Evolutionary conservation across 1,140 invertebrate species (phyloP), one percentile per base, ranked within the genome.

Genomic region (Drosophila ohnishii): DNA sequence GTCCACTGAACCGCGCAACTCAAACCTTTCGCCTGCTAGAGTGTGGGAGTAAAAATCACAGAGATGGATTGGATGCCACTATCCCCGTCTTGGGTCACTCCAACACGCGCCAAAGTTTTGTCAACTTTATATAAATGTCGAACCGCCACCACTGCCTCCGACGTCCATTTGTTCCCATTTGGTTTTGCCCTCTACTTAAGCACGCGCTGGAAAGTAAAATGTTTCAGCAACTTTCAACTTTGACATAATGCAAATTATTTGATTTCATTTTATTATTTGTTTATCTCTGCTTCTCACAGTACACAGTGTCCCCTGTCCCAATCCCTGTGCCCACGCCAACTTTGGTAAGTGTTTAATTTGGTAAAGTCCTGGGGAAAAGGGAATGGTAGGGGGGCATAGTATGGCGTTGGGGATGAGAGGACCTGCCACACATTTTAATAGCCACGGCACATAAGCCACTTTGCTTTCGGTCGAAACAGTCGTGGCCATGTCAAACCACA

Each of bases 211-310:
- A 48, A 71, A 48, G 42, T 42, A 61, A 75, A 83, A 83, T 47
- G 59, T 75, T 78, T 73, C 55, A 50, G 64, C 75, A 78, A 83
- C 65, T 79, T 75, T 83, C 80, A 84, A 84, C 75, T 85, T 80
- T 84, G 56, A 83, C 45, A 75, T 76, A 77, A 84, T 80, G 78
- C 77, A 84, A 84, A 85, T 84, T 77, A 85, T 85, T 70, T 80
- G 72, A 84, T 84, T 84, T 83, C 81, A 64, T 76, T 80, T 83
- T 50, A 83, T 82, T 80, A 76, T 83, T 79, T 72, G 59, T 75
- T 62, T 69, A 73, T 75, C 64, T 73, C 57, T 44, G 53, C 45
- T 13, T 44, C 50, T 13, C 51, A 6, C 13, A 14, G 32, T 51
- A 11, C 25, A 28, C 25, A 19, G 19, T 28, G 5, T 5, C 25